Evolutionary conservation across 1,140 invertebrate genomes (phyloP).

Genomic region (Neelides sp.): DNA sequence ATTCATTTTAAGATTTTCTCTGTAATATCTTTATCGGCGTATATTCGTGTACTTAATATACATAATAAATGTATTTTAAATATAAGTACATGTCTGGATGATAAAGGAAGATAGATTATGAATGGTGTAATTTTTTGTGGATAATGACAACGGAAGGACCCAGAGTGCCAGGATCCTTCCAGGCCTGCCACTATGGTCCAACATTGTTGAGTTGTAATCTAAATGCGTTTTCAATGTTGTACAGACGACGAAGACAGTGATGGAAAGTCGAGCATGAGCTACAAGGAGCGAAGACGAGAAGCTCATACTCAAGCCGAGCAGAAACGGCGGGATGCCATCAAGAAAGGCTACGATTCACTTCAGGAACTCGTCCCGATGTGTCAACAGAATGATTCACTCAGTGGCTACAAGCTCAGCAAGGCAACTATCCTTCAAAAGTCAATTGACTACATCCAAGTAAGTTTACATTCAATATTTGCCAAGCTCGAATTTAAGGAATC

Average conservation of each 20-base stretch:
- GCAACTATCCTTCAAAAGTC: conserved; percentile 86
- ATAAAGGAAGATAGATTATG: too few species aligned
- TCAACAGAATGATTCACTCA: conserved; percentile 66
- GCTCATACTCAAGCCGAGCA: conserved; percentile 96
- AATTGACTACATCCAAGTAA: conserved; percentile 65
- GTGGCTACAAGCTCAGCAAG: conserved; percentile 88
- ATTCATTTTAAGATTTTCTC: too few species aligned
- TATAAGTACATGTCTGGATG: too few species aligned
- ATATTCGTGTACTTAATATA: too few species aligned
- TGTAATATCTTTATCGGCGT: too few species aligned
- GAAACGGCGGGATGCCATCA: conserved; percentile 90
- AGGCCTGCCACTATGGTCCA: too few species aligned
- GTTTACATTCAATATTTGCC: too few species aligned
- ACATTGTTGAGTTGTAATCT: not conserved
- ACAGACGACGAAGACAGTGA: conserved; percentile 83
- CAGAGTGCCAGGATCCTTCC: too few species aligned
- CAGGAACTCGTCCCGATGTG: conserved; percentile 87
- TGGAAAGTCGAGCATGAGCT: conserved; percentile 66
- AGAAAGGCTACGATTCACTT: conserved; percentile 83
- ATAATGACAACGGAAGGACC: too few species aligned
- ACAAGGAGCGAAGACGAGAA: conserved; percentile 83
- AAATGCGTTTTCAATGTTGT: conserved; percentile 27
- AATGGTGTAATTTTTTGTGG: too few species aligned
- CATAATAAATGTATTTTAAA: too few species aligned
- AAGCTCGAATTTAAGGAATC: too few species aligned